Percentiles rank a stretch among this genome's conserved stretches.
These are phyloP conservation scores for Nymphicus hollandicus DNA, from an alignment of 2,113 vertebrate species.

Conservation along the genomic window DNA sequence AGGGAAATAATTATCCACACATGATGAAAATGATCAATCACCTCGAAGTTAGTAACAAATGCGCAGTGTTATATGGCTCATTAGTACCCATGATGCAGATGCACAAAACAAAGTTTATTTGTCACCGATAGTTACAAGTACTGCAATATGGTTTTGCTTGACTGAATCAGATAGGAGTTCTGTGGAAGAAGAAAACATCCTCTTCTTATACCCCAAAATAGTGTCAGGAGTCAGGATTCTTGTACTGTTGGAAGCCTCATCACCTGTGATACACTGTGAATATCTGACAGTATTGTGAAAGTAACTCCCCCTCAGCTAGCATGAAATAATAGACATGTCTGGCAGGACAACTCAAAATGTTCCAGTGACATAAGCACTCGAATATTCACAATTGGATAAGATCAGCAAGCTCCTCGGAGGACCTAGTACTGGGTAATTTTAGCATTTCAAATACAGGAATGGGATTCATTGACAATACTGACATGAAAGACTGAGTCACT, in stretches of 20 bases:
- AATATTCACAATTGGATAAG: neutral
- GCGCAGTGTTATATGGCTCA: neutral
- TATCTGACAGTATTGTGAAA: neutral
- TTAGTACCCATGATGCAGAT: slow-evolving; percentile 32
- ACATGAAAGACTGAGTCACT: neutral
- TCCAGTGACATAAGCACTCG: neutral
- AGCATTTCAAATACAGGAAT: neutral
- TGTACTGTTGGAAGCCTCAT: neutral
- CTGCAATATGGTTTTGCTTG: neutral
- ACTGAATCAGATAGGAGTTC: neutral
- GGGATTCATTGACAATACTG: neutral
- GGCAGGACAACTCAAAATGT: neutral
- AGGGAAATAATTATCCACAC: slow-evolving; percentile 52
- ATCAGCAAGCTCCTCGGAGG: neutral
- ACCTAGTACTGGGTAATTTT: neutral
- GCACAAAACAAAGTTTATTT: slow-evolving; percentile 27
- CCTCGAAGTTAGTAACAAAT: slow-evolving; percentile 20
- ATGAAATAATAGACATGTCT: neutral
- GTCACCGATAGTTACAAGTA: neutral
- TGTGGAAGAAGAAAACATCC: neutral
- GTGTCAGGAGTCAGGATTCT: neutral
- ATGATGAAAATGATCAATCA: slow-evolving; percentile 56
- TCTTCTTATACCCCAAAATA: neutral
- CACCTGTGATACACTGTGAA: neutral
- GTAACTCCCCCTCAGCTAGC: neutral